Evolutionary conservation across 2,797 vertebrate genomes (phyloP), one percentile per base, ranked within the genome.

Genomic region (Sebastes goodei): DNA sequence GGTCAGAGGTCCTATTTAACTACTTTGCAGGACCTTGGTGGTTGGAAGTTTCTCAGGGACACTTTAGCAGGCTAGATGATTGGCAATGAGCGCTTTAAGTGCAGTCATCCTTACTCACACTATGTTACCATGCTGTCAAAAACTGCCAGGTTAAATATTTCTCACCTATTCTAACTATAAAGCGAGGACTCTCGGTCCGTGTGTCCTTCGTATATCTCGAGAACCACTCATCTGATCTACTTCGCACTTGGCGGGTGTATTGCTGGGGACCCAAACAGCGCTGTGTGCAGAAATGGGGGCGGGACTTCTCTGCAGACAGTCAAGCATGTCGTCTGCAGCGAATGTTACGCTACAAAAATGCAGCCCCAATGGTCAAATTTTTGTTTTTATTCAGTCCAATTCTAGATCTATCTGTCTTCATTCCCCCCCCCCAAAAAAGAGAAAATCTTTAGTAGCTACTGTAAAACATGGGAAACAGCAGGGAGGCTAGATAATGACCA

Each of bases 401-500:
- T 46, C 0, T 32, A 57, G 3, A 42, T 42, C 38, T 42, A 25
- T 67, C 8, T 23, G 42, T 46, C 38, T 64, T 49, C n/a, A 65
- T 65, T n/a, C 29, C 5, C 27, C 27, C 5, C 27, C 38, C 12
- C 2, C 35, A 6, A 30, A 52, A 63, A 9, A 72, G 12, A 9
- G 38, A 42, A 21, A 64, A 38, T 14, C 46, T 46, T 33, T 27
- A 3, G 56, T 25, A n/a, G 49, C 33, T 42, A 14, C 49, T 10
- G 49, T 57, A 64, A 74, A 35, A 57, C n/a, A 68, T 8, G 3
- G 29, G 10, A 70, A 79, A 66, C 64, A 81, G 75, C 63, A 59
- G 56, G 17, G 56, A 57, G 5, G 46, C 23, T 59, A 46, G 77
- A 65, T 79, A 80, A 77, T 81, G 68, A 78, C 25, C 8, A 5